These are phyloP conservation scores for Semotilus atromaculatus DNA, from an alignment of 2,797 vertebrate species.

Conservation along the genomic window DNA sequence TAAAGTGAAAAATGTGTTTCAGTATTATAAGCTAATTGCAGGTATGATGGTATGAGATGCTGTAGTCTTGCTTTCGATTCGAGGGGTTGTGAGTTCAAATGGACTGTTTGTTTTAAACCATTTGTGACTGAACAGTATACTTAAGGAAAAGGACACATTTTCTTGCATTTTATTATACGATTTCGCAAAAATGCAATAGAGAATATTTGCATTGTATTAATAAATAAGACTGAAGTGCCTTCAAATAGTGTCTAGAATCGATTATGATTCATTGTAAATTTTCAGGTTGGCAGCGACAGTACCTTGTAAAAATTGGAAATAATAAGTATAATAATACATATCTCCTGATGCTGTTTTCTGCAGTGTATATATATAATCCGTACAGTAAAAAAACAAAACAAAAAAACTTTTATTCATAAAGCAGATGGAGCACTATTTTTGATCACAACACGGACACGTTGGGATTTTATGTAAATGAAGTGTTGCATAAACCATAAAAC, in stretches of 20 bases:
- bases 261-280: neutral
- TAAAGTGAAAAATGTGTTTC: neutral
- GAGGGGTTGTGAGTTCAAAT: neutral
- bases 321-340: too few relatives aligned
- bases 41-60: neutral
- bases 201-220: neutral
- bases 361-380: too few relatives aligned
- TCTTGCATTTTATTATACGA: neutral
- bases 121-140: neutral
- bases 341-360: neutral
- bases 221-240: neutral
- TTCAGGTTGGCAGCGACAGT: neutral
- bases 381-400: neutral
- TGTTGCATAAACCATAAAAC: neutral
- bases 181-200: neutral
- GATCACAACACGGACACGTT: neutral
- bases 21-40: too few relatives aligned
- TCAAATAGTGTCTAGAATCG: neutral
- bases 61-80: neutral
- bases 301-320: neutral
- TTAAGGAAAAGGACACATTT: neutral
- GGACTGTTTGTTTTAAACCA: neutral
- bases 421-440: neutral
- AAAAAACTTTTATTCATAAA: neutral
- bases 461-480: neutral